Conservation (phyloP, 53 echinoderm and acorn worm species). For the Hippasteria phrygiana region DNA sequence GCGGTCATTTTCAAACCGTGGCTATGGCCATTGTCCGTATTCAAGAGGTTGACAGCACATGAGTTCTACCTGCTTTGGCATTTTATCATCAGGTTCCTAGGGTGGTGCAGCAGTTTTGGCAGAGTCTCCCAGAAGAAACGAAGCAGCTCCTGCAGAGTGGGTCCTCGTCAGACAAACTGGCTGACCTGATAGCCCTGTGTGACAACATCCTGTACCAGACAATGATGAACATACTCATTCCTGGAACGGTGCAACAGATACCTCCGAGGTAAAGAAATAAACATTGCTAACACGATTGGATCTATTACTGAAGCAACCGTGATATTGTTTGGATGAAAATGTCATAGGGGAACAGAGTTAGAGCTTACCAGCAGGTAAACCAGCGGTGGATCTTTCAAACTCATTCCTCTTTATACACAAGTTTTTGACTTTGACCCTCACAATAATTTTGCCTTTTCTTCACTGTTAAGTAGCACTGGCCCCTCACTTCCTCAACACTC, state of each 20-base stretch:
- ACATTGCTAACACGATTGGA: neutral
- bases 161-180: slow-evolving; percentile 38
- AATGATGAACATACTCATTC: slow-evolving; percentile 75
- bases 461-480: too few species aligned
- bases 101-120: slow-evolving; percentile 57
- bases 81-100: slow-evolving; percentile 36
- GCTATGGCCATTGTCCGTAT: too few species aligned
- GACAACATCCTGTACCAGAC: slow-evolving; percentile 89
- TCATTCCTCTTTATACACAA: too few species aligned
- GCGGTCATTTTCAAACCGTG: too few species aligned
- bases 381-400: too few species aligned
- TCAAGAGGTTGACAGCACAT: too few species aligned
- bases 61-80: neutral
- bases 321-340: too few species aligned
- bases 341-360: too few species aligned
- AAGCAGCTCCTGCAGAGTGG: slow-evolving; percentile 23
- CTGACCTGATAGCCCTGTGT: slow-evolving; percentile 77
- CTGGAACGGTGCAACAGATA: slow-evolving; percentile 73
- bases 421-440: too few species aligned
- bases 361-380: too few species aligned
- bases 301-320: too few species aligned
- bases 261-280: slow-evolving; percentile 69
- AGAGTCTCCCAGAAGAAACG: slow-evolving; percentile 37
- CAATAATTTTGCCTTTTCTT: too few species aligned
- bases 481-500: neutral